phyloP scores from a whole-genome alignment of 2,888 invertebrate genomes.

The Ormyrus labotus region DNA sequence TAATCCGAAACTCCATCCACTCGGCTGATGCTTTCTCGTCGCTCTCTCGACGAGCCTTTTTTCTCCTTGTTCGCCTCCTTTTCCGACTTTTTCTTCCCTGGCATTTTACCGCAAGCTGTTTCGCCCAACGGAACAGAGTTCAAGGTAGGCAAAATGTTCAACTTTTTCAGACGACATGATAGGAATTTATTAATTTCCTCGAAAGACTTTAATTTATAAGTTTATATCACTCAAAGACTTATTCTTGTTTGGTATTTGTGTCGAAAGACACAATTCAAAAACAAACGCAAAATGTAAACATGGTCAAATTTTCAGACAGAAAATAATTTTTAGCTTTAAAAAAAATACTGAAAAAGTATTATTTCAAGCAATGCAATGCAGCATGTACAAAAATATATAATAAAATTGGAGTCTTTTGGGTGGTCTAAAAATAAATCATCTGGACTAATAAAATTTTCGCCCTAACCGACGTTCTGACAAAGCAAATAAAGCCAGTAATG shows the following conservation, averaged over 20 bases:
- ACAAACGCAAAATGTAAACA: too few species aligned
- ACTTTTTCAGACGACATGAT: too few species aligned
- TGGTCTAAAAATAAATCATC: too few species aligned
- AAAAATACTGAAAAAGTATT: too few species aligned
- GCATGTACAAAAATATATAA: not conserved
- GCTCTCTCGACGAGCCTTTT: not conserved
- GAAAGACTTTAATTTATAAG: too few species aligned
- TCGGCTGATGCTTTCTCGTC: constrained; percentile 24
- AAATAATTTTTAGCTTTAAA: too few species aligned
- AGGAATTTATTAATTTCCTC: too few species aligned
- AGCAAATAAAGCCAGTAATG: not conserved
- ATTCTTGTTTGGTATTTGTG: too few species aligned
- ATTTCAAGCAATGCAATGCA: too few species aligned
- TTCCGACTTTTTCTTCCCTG: not conserved
- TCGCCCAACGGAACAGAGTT: not conserved
- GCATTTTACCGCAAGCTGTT: constrained; percentile 5
- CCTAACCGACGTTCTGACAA: not conserved
- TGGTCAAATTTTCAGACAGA: too few species aligned
- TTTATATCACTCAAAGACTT: too few species aligned
- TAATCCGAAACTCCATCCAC: constrained; percentile 40
- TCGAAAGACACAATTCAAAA: too few species aligned
- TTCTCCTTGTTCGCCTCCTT: not conserved
- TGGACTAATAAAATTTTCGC: not conserved
- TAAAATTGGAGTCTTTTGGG: not conserved
- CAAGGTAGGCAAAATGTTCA: not conserved